Base-by-base conservation (phyloP, 2,888 invertebrate genomes). In the Dimorphilus gyrociliatus region DNA sequence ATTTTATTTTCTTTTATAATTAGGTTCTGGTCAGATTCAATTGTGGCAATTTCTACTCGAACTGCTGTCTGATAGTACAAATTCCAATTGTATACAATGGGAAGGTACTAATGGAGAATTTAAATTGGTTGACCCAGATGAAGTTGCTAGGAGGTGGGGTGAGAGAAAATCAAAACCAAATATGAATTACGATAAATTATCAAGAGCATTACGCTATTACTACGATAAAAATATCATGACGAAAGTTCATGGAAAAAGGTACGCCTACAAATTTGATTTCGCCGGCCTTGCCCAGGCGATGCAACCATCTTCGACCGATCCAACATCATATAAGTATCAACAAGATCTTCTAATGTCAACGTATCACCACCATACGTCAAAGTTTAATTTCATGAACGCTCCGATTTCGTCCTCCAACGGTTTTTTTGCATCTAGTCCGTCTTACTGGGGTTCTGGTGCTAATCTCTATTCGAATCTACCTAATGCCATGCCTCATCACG, bases 41-140 rank as follows among this genome's bases (percentile, higher is more conserved):
- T 73, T 94, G 64, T 92, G 92, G 92, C 92, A 92, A 71, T 92
- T 94, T 70, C 73, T 94, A 47, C 72, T 94, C 55, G 92, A 94
- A 67, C 78, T 90, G 57, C 75, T 94, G 61, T 76, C 81, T 44
- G 82, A 86, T 69, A 76, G 79, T 53, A 33, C 48, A 16, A 86
- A 90, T 59, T 75, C 86, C 2, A 80, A 81, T 53, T 86, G 78
- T 57, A 90, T 92, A 63, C 76, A 82, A 58, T 92, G 90, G 90
- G 90, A 88, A 72, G 86, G 86, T 37, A 74, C 79, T 41, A 81
- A 85, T 62, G 90, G 90, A 30, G 88, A 90, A 68, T 90, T 90
- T 70, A 84, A 86, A 46, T 75, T 90, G 50, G 78, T 81, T 39
- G 86, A 90, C 68, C 88, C 88, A 31, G 88, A 88, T 67, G 86